Conservation (phyloP, 2,113 vertebrate genomes). For the Pseudopipra pipra region DNA sequence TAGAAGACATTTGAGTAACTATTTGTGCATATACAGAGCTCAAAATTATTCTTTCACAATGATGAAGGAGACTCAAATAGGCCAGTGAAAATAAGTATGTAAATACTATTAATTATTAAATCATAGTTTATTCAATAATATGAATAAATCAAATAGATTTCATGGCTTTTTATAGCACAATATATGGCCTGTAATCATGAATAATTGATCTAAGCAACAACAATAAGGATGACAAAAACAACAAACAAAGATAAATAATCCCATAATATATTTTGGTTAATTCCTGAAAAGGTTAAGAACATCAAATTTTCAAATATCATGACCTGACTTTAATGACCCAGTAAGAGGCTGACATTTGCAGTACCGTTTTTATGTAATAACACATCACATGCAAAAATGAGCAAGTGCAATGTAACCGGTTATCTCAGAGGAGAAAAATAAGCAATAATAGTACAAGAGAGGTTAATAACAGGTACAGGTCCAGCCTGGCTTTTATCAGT, state of each 20-base stretch:
- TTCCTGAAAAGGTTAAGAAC: conserved; percentile 75
- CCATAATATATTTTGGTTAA: conserved; percentile 56
- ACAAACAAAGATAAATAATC: conserved; percentile 52
- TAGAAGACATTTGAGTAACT: background rate
- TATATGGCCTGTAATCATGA: background rate
- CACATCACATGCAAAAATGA: conserved; percentile 72
- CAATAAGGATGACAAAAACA: conserved; percentile 13
- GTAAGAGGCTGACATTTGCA: conserved; percentile 77
- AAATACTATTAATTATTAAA: conserved; percentile 53
- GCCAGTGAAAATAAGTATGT: background rate
- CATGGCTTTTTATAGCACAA: conserved; percentile 1
- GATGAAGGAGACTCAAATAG: background rate
- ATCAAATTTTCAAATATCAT: conserved; percentile 78
- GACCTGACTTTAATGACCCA: conserved; percentile 75
- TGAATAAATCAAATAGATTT: conserved; percentile 25
- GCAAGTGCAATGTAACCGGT: conserved; percentile 55
- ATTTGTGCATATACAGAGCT: background rate
- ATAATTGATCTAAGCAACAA: conserved; percentile 65
- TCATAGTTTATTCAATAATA: conserved; percentile 11
- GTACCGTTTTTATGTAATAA: conserved; percentile 50
- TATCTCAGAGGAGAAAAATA: conserved; percentile 69
- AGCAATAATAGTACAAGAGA: conserved; percentile 71
- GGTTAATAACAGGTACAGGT: conserved; percentile 73
- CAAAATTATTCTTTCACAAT: background rate
- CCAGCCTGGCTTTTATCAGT: conserved; percentile 67